Evolutionary conservation across 1,140 invertebrate species (phyloP).

Genomic region (Mamestra configurata): DNA sequence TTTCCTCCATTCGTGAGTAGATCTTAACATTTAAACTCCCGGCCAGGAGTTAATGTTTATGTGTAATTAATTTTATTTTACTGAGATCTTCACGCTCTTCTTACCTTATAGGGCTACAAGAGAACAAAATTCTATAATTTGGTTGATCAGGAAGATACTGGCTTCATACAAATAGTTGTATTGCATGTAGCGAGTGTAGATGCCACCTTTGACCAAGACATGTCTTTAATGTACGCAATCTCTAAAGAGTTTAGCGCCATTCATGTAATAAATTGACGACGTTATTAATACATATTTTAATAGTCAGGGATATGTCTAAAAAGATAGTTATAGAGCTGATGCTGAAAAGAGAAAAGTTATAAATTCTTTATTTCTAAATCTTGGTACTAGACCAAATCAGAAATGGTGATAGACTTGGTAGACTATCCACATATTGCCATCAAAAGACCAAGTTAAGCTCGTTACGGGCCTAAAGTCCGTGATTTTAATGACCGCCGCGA

Average conservation of each 20-base stretch:
- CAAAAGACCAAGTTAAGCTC: neutral
- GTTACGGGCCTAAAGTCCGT: conserved; percentile 10
- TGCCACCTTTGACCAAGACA: neutral
- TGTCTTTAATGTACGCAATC: neutral
- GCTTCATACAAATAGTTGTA: neutral
- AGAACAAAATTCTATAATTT: neutral
- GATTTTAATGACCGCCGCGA: conserved; percentile 11
- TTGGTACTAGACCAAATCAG: too few species aligned
- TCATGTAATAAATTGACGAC: too few species aligned
- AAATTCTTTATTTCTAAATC: too few species aligned
- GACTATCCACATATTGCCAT: neutral
- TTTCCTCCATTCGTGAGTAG: conserved; percentile 62
- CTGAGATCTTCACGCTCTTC: neutral
- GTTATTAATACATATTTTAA: too few species aligned
- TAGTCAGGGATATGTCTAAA: too few species aligned
- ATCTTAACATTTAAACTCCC: conserved; percentile 48
- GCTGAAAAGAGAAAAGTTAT: too few species aligned
- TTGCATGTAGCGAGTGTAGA: neutral
- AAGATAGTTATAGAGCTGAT: too few species aligned
- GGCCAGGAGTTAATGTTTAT: conserved; percentile 43
- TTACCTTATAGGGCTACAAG: conserved; percentile 1
- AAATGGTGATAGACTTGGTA: too few species aligned
- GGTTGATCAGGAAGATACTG: neutral
- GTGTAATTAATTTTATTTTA: conserved; percentile 39
- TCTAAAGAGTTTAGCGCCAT: neutral